These are phyloP conservation scores for Leptinotarsa juncta DNA, from an alignment of 2,888 invertebrate species.

Conservation along the genomic window DNA sequence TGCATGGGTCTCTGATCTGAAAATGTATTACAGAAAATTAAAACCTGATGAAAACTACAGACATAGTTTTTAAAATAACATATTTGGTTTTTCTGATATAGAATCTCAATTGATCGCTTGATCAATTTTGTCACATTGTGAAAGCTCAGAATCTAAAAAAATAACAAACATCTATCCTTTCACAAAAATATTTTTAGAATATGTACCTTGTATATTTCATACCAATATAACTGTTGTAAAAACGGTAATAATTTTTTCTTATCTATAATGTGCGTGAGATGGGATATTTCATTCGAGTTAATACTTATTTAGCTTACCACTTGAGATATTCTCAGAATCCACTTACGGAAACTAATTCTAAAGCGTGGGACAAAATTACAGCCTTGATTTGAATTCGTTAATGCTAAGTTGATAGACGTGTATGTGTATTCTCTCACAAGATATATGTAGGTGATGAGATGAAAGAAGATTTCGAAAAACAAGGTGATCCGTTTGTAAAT, in stretches of 20 bases:
- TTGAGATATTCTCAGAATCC: constrained; percentile 5
- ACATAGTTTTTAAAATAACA: no score
- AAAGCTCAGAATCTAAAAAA: no score
- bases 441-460: not conserved
- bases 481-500: not conserved
- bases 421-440: not conserved
- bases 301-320: not conserved
- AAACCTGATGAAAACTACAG: no score
- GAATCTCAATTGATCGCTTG: no score
- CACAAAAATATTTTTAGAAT: no score
- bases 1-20: no score
- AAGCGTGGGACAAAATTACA: not conserved
- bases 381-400: not conserved
- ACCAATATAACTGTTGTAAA: not conserved
- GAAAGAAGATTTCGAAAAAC: not conserved
- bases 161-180: no score
- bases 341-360: not conserved
- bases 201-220: no score
- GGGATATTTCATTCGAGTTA: not conserved
- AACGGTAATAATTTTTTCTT: not conserved
- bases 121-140: no score
- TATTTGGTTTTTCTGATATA: no score
- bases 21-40: no score
- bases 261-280: not conserved
- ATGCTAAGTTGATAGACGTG: not conserved